These are phyloP conservation scores for Dione juno DNA, from an alignment of 2,888 invertebrate genomes.

Conservation along the genomic window DNA sequence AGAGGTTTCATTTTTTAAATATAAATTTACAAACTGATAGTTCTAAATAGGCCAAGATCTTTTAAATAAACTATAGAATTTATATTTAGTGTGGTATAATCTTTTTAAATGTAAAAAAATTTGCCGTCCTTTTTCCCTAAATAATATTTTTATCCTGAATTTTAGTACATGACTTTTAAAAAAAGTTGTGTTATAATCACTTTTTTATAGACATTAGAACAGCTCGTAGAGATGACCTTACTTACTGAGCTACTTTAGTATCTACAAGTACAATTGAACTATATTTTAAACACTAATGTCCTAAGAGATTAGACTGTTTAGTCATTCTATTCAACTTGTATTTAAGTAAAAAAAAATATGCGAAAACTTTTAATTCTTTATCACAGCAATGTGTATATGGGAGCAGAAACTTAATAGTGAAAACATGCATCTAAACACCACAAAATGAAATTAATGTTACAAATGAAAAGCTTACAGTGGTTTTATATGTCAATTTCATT, in stretches of 20 bases:
- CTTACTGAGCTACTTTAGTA: not conserved
- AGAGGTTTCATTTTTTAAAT: too few species aligned
- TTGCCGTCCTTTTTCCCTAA: too few species aligned
- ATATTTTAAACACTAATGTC: constrained; percentile 16
- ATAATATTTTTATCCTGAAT: too few species aligned
- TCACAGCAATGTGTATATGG: constrained; percentile 36
- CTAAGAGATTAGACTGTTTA: constrained; percentile 37
- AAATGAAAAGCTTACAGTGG: constrained; percentile 27
- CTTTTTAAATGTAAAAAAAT: too few species aligned
- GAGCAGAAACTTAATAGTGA: constrained; percentile 24
- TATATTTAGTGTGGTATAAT: too few species aligned
- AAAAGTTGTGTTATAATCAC: not conserved
- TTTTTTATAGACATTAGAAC: not conserved
- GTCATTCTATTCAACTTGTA: constrained; percentile 32
- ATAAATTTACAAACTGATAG: too few species aligned
- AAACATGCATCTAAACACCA: constrained; percentile 26
- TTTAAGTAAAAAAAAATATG: constrained; percentile 35
- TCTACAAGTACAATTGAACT: not conserved
- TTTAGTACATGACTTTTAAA: too few species aligned
- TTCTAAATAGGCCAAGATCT: too few species aligned
- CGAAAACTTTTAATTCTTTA: constrained; percentile 43
- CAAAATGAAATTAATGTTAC: constrained; percentile 25
- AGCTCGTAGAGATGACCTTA: too few species aligned
- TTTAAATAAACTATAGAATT: too few species aligned
- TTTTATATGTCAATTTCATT: constrained; percentile 29